Evolutionary conservation across 2,888 invertebrate species (phyloP).

Genomic region (Dexiosoma caninum): DNA sequence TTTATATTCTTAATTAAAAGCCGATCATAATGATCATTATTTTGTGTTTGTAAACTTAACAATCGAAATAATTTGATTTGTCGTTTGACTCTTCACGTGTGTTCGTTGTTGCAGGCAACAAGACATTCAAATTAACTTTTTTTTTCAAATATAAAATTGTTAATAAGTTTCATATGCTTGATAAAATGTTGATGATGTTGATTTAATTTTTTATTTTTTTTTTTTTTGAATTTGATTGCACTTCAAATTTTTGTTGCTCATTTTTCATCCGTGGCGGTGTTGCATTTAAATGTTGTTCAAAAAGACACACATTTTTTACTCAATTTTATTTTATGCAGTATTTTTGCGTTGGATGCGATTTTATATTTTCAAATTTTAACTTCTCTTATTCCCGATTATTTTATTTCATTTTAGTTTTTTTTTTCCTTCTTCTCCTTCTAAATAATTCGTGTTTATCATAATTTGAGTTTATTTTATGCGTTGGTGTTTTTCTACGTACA

Average conservation of each 20-base stretch:
- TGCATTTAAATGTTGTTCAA: conserved; percentile 1
- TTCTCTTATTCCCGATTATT: conserved; percentile 24
- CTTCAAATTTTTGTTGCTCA: not conserved
- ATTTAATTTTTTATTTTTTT: not conserved
- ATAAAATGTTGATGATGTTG: conserved; percentile 21
- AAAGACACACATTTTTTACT: not conserved
- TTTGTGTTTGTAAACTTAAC: conserved; percentile 19
- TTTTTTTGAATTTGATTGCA: conserved; percentile 7
- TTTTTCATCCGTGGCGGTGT: conserved; percentile 28
- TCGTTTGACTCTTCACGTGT: not conserved
- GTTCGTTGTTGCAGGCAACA: not conserved
- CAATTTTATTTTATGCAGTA: not conserved
- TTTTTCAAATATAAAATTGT: not conserved
- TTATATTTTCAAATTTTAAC: conserved; percentile 5
- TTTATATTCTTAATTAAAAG: conserved; percentile 7
- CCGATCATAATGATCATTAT: conserved; percentile 6
- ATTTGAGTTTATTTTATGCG: conserved; percentile 40
- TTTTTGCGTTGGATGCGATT: conserved; percentile 59
- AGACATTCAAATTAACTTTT: not conserved
- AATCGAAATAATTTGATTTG: not conserved
- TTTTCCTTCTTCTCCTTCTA: conserved; percentile 29
- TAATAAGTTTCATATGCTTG: conserved; percentile 7
- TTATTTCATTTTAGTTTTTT: conserved; percentile 23
- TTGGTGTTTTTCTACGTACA: conserved; percentile 46
- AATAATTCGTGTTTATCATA: conserved; percentile 36